phyloP scores from a whole-genome alignment of 2,113 vertebrate species.

The Gallinago undulata region DNA sequence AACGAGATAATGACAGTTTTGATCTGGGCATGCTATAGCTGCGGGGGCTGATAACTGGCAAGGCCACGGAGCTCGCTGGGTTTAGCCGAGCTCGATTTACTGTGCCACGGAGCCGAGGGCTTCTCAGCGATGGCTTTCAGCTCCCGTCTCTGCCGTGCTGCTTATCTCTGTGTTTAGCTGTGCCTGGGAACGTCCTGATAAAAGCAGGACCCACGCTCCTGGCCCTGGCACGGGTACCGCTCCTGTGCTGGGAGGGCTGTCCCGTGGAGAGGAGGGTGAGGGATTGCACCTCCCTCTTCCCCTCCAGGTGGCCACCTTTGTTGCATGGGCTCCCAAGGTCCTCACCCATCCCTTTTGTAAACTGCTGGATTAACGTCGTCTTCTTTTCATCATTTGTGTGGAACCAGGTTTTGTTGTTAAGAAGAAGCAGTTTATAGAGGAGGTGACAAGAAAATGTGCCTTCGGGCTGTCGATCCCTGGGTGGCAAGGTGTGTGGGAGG shows the following conservation, averaged over 20 bases:
- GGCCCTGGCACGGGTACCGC: fast-evolving
- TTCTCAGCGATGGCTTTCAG: neutral
- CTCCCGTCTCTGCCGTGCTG: neutral
- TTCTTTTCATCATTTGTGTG: neutral
- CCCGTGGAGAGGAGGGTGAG: neutral
- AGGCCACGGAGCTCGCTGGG: neutral
- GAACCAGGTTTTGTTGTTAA: neutral
- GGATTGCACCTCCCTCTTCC: neutral
- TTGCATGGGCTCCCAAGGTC: neutral
- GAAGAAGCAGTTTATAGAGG: neutral
- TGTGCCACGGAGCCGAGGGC: neutral
- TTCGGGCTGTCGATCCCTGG: neutral
- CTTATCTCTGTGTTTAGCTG: neutral
- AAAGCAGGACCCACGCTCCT: neutral
- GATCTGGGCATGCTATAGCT: neutral
- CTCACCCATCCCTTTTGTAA: neutral
- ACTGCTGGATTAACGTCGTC: neutral
- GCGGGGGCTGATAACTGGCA: neutral
- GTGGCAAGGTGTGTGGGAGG: neutral
- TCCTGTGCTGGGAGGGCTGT: neutral
- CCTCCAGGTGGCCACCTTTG: neutral
- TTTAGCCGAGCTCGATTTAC: neutral
- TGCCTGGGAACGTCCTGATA: slow-evolving; percentile 10
- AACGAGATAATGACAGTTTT: neutral
- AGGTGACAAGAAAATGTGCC: neutral